Evolutionary conservation across 2,888 invertebrate species (phyloP), one percentile per base, ranked within the genome.

Genomic region (Drosophila neonasuta): DNA sequence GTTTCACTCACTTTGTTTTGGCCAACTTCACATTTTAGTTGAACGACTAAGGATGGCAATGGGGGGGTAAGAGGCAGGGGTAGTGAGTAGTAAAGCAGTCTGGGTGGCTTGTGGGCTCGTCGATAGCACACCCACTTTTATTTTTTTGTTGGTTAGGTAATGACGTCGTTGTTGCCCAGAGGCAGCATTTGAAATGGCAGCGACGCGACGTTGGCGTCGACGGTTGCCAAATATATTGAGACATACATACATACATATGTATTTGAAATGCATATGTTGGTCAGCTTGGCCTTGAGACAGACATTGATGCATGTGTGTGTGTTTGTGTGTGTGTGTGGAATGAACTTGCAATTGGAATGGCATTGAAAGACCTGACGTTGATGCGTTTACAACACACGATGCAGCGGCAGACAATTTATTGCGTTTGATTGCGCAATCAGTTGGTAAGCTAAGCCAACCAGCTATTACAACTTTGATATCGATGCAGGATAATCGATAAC

Each of bases 211-310:
- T 29, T 29, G n/a, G 50, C 50, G 13, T 5, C 36, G 29, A 41
- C 41, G 32, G 30, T 49, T 46, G 20, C 24, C 54, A 52, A 32
- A 49, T 29, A 45, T 29, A 56, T 36, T 42, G 20, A 20, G 7
- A 49, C 45, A 63, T 54, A 46, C 20, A 20, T 36, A 32, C 13
- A 15, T 24, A 10, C 41, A n/a, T 56, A 11, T 52, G 39, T 52
- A 48, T 49, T 55, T 24, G 42, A 77, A 60, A 55, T 61, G 49
- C 66, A 78, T 60, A 60, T 61, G 60, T 72, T 80, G 88, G 88
- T 68, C 81, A 84, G 79, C 67, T 66, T 80, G 84, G 76, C 88
- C 88, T 88, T 88, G 76, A 88, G 49, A 50, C 61, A 41, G 55
- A n/a, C 49, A 24, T 24, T 24, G 24, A 24, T 24, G 24, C 24